A percentile compares a stretch with the other conserved stretches of the same genome.
phyloP scores from a whole-genome alignment of 1,140 invertebrate species.

The Gryon sp. region DNA sequence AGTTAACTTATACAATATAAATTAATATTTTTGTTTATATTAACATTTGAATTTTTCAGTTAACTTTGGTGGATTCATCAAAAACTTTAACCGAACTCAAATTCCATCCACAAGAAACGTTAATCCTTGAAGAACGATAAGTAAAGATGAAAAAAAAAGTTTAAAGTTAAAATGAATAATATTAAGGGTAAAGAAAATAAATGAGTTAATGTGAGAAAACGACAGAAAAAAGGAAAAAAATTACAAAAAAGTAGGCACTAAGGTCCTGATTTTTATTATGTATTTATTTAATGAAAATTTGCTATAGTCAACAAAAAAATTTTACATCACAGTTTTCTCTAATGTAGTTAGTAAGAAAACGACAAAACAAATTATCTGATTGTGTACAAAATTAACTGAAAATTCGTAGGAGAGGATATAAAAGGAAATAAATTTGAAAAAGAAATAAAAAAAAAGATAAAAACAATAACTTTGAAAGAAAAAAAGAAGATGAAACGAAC shows the following conservation, averaged over 20 bases:
- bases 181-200: conserved; percentile 54
- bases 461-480: not conserved
- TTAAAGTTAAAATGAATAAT: conserved; percentile 60
- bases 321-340: conserved; percentile 45
- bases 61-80: conserved; percentile 87
- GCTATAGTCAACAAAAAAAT: conserved; percentile 56
- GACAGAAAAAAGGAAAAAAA: conserved; percentile 23
- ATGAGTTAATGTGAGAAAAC: conserved; percentile 67
- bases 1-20: conserved; percentile 6
- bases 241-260: conserved; percentile 68
- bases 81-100: conserved; percentile 90
- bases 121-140: conserved; percentile 95
- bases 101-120: conserved; percentile 94
- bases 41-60: conserved; percentile 80
- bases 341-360: conserved; percentile 34
- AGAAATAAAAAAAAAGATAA: conserved; percentile 8
- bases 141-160: conserved; percentile 68
- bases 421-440: not conserved
- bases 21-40: conserved; percentile 1
- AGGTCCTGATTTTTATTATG: conserved; percentile 74
- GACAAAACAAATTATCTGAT: conserved; percentile 42
- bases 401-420: conserved; percentile 18
- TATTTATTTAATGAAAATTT: conserved; percentile 76
- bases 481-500: not conserved
- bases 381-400: conserved; percentile 49